Evolutionary conservation across 2,113 vertebrate genomes (phyloP), one percentile per base, ranked within the genome.

Genomic region (Desmodus rotundus): DNA sequence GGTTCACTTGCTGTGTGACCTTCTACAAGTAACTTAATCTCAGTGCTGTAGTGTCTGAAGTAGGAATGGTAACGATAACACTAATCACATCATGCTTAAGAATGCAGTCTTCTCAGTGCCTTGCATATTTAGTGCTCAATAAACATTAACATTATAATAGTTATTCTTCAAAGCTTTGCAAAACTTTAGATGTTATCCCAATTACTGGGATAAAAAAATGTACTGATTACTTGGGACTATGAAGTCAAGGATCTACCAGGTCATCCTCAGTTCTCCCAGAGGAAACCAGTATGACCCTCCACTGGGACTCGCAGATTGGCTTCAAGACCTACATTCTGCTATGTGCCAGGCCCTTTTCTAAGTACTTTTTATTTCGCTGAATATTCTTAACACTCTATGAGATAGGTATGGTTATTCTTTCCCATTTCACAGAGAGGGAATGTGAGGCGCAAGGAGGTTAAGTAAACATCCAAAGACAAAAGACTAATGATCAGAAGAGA

Each of bases 91-190:
- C 41, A 90, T 61, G 31, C 38, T 87, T 56, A 85, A 95, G 41
- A 95, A 89, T 65, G 28, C n/a, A 82, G 26, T 84, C 41, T 14
- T 87, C 63, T 80, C 31, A 92, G 10, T 26, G 5, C 50, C 31
- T 87, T 94, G 33, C 1, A 95, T 6, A 82, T 56, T 85, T 92
- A 74, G 33, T 76, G 68, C n/a, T 56, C 58, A 72, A 58, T 45
- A 92, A 91, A 74, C 76, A 91, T 5, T 67, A 89, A 70, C 24
- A 43, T 65, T 91, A 74, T 50, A 85, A 90, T 17, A 63, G 17
- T 20, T 63, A 47, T 83, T 87, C 77, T 90, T 90, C 61, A 87
- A 95, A 93, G 54, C 4, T 70, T 80, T 94, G 19, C 7, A 92
- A 77, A 89, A 73, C 78, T 90, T 78, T 73, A 73, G 33, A 78